Evolutionary conservation across 2,888 invertebrate genomes (phyloP), one percentile per base, ranked within the genome.

Genomic region (Oxyteleia sp.): DNA sequence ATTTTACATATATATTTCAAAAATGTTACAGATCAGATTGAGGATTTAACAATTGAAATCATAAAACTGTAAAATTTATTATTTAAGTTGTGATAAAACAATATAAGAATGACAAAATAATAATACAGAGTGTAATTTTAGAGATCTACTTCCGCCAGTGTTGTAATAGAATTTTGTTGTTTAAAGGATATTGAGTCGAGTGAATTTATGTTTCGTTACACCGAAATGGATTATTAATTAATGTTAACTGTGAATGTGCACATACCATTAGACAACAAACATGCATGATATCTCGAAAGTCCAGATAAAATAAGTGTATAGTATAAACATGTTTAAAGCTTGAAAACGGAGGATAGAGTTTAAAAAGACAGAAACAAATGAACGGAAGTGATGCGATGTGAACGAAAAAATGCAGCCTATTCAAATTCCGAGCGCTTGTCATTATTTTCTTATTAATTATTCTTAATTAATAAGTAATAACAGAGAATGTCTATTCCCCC

Each of bases 401-500:
- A 49, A 72, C 26, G n/a, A n/a, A 61, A 63, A 45, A 43, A 63
- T 51, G 15, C 20, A 74, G 63, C 74, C 53, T 63, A 74, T 63
- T 74, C 43, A 32, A 74, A 74, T 29, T 63, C n/a, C 4, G 55
- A 74, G 74, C 53, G 53, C 63, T 74, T 63, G 74, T 53, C 51
- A 63, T 74, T 74, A 74, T 74, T 74, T 74, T 74, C 74, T 53
- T 74, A 72, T 72, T 71, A 71, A 72, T 72, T 63, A 63, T 63
- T 64, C 55, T 75, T 47, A 66, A 11, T 29, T n/a, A n/a, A n/a
- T n/a, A n/a, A n/a, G n/a, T n/a, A n/a, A n/a, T n/a, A n/a, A 75
- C 57, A 43, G 29, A 64, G 49, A 66, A 49, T 66, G 64, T 75
- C 41, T 72, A 66, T n/a, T 66, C 57, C 49, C 47, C 26, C 5